Base-by-base conservation (phyloP, 2,888 invertebrate species). In the Sphinx pinastri region DNA sequence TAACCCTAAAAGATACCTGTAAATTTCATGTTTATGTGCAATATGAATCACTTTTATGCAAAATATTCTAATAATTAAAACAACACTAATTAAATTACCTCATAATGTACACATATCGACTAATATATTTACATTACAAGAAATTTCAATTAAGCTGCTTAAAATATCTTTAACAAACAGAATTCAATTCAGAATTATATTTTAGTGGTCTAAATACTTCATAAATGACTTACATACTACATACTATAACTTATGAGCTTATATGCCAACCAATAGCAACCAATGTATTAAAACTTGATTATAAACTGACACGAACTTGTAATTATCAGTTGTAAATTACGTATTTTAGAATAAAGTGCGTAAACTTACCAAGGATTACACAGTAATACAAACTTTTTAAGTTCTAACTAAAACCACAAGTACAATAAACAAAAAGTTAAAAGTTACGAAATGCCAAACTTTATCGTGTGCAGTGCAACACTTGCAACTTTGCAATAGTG, bases 11-110 rank as follows among this genome's bases (percentile, higher is more conserved):
- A 4, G 38, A 5, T 38, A 38, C 1, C 38, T 38, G 8, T 38
- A 67, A 49, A 16, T 51, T 10, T 10, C 51, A 51, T 38, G 13
- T 51, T 51, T 51, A 51, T 51, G 10, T 25, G 10, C 8, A 49
- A 13, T 51, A 54, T 16, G 54, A 16, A 54, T 16, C 54, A 54
- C 54, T 8, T 16, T 7, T 7, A 38, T 5, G 38, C 38, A 38
- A 38, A 38, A 38, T 25, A 38, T 7, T 38, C 3, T 38, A 5
- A 38, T 38, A 38, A 38, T 38, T 38, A 38, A 7, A 38, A 8
- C 38, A 38, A 13, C 47, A 49, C 47, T 63, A 63, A 63, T 63
- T 63, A 12, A n/a, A 49, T 63, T 63, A 63, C 5, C 16, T 59
- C 38, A 19, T 47, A 11, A 19, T 49, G 49, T 49, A 25, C 49